Evolutionary conservation across 2,888 invertebrate genomes (phyloP), one percentile per base, ranked within the genome.

Genomic region (Dasysyrphus tricinctus): DNA sequence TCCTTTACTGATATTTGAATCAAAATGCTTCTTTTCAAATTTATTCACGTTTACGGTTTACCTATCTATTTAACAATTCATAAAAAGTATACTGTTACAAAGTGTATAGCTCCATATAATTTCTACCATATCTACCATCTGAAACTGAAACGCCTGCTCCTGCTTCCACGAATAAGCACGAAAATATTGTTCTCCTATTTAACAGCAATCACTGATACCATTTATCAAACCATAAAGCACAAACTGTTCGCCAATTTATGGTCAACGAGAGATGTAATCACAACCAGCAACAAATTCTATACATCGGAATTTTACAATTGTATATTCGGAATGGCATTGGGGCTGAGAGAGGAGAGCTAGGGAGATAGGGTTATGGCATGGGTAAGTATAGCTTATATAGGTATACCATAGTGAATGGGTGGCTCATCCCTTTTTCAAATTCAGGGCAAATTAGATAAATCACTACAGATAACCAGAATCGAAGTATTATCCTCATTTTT

Each of bases 141-240:
- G 24, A 14, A 32, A 4, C 57, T 42, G 37, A 7, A 42, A 57
- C 47, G 2, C 19, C 83, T 51, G 63, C 37, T 32, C 37, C 12
- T 12, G 11, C 16, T 16, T 44, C 37, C 42, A 75, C 37, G 59
- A 72, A 80, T 80, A 75, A 76, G 65, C 70, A 59, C 19, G 24
- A 49, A 80, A 73, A 80, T 80, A 80, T 70, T 77, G 77, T 63
- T 69, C 54, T 34, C 42, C 77, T 72, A 73, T 73, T 77, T 73
- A 77, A 80, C 85, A 69, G 56, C 73, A 77, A 47, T 73, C 81
- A 76, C 19, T 39, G 54, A 69, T 80, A 77, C 61, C 76, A 86
- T 86, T 86, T 81, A 81, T 86, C 85, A 81, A 86, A 81, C 73
- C 49, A 81, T 78, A 81, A 86, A 81, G 47, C 78, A 82, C 86